Conservation (phyloP, 2,797 vertebrate genomes). For the Rhinoraja longicauda region DNA sequence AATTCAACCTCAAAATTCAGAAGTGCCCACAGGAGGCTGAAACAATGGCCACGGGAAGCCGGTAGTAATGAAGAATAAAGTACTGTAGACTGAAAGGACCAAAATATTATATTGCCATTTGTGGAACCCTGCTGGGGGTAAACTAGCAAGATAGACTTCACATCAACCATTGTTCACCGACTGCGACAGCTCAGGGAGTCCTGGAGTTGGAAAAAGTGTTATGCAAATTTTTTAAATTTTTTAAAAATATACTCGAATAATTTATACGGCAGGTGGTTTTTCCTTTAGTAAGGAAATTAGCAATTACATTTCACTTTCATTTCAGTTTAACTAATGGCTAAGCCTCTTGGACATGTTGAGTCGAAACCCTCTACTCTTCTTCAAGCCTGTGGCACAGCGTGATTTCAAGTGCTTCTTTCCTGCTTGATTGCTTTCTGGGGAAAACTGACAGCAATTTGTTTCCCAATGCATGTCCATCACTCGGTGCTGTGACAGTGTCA, state of each 20-base stretch:
- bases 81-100: background rate
- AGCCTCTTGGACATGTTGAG: background rate
- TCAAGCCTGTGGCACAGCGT: background rate
- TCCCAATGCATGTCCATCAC: background rate
- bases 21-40: background rate
- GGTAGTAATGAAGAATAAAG: too few species aligned
- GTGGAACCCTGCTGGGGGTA: background rate
- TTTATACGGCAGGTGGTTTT: background rate
- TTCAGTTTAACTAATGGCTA: background rate
- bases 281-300: background rate
- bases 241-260: background rate
- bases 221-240: too few species aligned
- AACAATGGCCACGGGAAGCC: background rate
- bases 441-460: background rate
- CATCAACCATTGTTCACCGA: background rate
- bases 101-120: background rate
- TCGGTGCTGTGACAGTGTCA: background rate
- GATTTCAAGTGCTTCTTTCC: background rate
- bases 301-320: background rate
- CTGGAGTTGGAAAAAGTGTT: background rate
- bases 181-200: background rate
- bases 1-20: background rate
- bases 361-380: background rate
- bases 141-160: background rate
- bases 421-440: background rate